These are phyloP conservation scores for Neoseiulus cucumeris DNA, from an alignment of 1,140 invertebrate species.

Conservation along the genomic window DNA sequence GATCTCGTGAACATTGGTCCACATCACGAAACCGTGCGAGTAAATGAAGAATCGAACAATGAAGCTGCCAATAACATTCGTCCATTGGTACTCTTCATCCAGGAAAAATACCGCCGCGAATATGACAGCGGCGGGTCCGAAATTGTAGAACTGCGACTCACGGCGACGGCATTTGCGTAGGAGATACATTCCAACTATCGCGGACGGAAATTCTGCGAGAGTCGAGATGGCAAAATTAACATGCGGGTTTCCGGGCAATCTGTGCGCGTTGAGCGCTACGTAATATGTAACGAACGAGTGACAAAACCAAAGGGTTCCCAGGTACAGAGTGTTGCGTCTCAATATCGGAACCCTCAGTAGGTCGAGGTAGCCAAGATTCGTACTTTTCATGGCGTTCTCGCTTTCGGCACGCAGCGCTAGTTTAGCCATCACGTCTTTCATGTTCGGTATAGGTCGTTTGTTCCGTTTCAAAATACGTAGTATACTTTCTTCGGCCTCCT, in stretches of 20 bases:
- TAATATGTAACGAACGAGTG: not conserved
- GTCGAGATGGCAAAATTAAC: not conserved
- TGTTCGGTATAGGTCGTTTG: not conserved
- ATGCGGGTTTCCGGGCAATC: not conserved
- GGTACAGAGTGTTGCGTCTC: not conserved
- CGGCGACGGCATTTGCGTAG: not conserved
- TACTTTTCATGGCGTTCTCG: not conserved
- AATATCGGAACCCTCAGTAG: not conserved
- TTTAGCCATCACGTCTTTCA: not conserved
- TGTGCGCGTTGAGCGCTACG: not conserved
- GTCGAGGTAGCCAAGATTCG: not conserved
- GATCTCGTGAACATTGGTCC: not conserved
- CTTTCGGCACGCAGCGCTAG: not conserved
- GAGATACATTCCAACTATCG: not conserved
- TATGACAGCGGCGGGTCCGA: not conserved
- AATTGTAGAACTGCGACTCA: not conserved
- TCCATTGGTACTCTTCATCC: not conserved
- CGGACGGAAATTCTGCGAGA: not conserved
- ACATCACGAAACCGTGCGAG: not conserved
- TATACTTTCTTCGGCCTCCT: not conserved
- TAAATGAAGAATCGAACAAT: not conserved
- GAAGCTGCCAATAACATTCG: not conserved
- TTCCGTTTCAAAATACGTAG: not conserved
- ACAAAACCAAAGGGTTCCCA: not conserved
- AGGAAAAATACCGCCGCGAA: not conserved